These are phyloP conservation scores for Platysternon megacephalum DNA, from an alignment of 2,113 vertebrate species.

Conservation along the genomic window DNA sequence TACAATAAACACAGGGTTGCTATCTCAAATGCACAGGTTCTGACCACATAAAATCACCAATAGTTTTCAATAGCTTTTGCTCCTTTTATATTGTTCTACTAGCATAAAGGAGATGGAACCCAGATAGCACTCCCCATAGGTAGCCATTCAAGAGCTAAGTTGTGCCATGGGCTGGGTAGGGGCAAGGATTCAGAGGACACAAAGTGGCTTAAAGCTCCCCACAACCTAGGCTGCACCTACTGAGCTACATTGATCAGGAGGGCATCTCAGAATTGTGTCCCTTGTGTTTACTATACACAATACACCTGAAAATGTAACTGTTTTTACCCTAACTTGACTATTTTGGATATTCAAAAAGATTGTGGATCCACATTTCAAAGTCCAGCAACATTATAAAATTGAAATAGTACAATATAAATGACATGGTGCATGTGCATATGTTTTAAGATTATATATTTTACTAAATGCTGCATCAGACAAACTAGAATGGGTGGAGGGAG, in stretches of 20 bases:
- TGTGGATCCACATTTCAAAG: not conserved
- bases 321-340: not conserved
- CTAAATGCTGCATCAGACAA: not conserved
- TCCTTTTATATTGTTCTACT: not conserved
- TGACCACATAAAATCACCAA: rapidly evolving
- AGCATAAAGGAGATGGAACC: not conserved
- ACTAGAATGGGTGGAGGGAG: not conserved
- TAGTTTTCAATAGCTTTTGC: not conserved
- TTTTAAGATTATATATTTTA: not conserved
- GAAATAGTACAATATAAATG: not conserved
- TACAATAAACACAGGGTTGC: not conserved
- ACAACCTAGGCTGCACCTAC: not conserved
- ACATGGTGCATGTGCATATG: not conserved
- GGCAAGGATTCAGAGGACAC: not conserved
- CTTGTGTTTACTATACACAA: not conserved
- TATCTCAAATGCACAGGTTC: not conserved
- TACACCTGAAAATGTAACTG: not conserved
- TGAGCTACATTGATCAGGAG: not conserved
- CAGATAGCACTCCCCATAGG: not conserved
- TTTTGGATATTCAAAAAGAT: not conserved
- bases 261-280: not conserved
- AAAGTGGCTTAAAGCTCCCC: not conserved
- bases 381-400: not conserved
- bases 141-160: not conserved
- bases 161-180: not conserved